Percentiles rank a stretch among this genome's conserved stretches.
phyloP scores from a whole-genome alignment of 2,888 invertebrate species.

The Halictus ligatus region DNA sequence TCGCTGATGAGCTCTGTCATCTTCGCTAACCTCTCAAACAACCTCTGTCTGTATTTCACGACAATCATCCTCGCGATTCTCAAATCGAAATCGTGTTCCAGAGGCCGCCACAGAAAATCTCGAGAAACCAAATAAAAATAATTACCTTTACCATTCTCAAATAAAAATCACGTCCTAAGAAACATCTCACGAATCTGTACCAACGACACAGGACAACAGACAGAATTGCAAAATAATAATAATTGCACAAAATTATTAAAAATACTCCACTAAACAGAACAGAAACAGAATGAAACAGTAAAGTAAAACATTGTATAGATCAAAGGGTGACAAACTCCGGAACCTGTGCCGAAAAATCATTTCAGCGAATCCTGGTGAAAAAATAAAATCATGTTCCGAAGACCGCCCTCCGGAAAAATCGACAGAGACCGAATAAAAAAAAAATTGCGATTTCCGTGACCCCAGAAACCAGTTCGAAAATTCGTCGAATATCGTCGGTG shows the following conservation, averaged over 20 bases:
- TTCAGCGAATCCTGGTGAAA: neutral
- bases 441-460: too few relatives aligned
- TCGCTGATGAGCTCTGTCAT: neutral
- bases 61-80: neutral
- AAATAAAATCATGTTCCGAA: neutral
- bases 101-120: neutral
- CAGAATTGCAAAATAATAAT: too few relatives aligned
- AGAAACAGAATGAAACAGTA: neutral
- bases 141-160: too few relatives aligned
- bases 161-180: too few relatives aligned
- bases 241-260: neutral
- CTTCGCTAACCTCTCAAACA: neutral
- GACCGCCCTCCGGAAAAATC: neutral
- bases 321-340: too few relatives aligned
- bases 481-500: conserved; percentile 51
- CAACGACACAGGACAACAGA: too few relatives aligned
- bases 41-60: neutral
- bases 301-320: neutral
- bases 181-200: too few relatives aligned
- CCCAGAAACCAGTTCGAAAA: conserved; percentile 22
- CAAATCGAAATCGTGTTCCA: neutral
- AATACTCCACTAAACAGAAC: neutral
- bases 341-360: neutral
- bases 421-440: neutral
- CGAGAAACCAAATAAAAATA: neutral